Base-by-base conservation (phyloP, 1,140 invertebrate species). In the Drosophila nigromelanica region DNA sequence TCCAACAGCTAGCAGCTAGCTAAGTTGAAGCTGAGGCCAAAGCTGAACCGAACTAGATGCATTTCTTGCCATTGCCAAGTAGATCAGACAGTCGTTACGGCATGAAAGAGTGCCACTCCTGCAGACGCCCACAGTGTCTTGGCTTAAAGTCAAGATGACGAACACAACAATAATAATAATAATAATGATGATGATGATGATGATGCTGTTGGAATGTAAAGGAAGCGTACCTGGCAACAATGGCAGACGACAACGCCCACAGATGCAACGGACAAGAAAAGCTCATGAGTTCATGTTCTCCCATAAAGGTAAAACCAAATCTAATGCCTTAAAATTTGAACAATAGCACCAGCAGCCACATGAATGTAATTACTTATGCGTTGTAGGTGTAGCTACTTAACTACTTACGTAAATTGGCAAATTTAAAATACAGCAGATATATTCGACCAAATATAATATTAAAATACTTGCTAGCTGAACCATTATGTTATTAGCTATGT, bases 21-120 rank as follows among this genome's bases (percentile, higher is more conserved):
- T 50, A 40, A 55, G 67, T 61, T 63, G 42, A 33, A 55, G 50
- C 18, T 70, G 59, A 69, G 39, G 40, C 30, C 30, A 40, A 33
- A 55, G 50, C 18, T 70, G 59, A 69, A 47, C 48, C 30, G 39
- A 40, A 52, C 21, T 47, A 30, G 30, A 56, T 71, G 61, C 68
- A 71, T 71, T 45, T 71, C 43, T 58, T 67, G 54, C 5, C 62
- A 66, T 58, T 67, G 69, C 54, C 69, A 72, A 67, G 62, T 67
- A 59, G 69, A 72, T 72, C 69, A 67, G 62, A 72, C 40, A 52
- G 52, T 55, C 27, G 37, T n/a, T 27, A n/a, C 40, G 14, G 21
- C 35, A 55, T 58, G 52, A 56, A 42, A 52, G 52, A 66, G n/a
- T 59, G 54, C 62, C 69, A 72, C 69, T 72, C 69, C 69, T 67